These are phyloP conservation scores for Pachycephus smyrnensis DNA, from an alignment of 2,888 invertebrate species.

Conservation along the genomic window DNA sequence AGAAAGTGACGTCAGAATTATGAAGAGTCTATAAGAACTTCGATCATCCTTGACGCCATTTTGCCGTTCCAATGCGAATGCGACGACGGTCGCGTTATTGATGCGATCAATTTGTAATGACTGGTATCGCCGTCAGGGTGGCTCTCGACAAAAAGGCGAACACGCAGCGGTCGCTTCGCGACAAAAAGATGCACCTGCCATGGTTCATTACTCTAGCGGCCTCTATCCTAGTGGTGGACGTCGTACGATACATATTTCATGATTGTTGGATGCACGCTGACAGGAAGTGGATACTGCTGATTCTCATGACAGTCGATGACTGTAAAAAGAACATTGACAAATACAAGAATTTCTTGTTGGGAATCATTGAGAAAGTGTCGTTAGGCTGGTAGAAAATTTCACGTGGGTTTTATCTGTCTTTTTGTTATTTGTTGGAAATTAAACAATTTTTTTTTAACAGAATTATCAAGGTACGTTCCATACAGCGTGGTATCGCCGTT, in stretches of 20 bases:
- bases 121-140: constrained; percentile 24
- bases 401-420: not conserved
- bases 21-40: not conserved
- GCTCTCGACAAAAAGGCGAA: constrained; percentile 32
- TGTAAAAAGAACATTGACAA: not conserved
- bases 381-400: not conserved
- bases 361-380: not conserved
- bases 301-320: not conserved
- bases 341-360: not conserved
- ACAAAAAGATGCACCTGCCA: constrained; percentile 45
- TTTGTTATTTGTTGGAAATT: not conserved
- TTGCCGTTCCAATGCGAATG: not conserved
- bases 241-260: constrained; percentile 54
- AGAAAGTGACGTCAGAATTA: not conserved
- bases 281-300: constrained; percentile 34
- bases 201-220: constrained; percentile 48
- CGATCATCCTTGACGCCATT: not conserved
- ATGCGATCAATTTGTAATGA: constrained; percentile 43
- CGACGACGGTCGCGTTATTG: not conserved
- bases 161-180: constrained; percentile 17
- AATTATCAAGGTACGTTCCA: not conserved
- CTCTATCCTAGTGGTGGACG: constrained; percentile 35
- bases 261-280: constrained; percentile 37
- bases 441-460: not conserved
- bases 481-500: not conserved